Percentiles rank a stretch among this genome's conserved stretches.
Evolutionary conservation across 2,888 invertebrate genomes (phyloP).

Genomic region (Myopa testacea): DNA sequence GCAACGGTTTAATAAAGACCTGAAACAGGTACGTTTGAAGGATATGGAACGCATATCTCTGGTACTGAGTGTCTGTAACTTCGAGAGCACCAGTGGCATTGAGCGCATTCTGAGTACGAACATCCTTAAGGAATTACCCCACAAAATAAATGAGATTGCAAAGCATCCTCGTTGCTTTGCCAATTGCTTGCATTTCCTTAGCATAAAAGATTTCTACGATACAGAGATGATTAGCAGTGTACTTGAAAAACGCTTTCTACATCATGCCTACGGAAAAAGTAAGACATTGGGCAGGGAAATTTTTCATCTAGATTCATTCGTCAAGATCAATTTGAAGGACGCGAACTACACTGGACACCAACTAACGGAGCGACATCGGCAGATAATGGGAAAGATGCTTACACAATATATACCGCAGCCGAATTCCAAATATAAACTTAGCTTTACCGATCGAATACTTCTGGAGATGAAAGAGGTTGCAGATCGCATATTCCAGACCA

Average conservation of each 20-base stretch:
- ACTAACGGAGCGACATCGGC: constrained; percentile 69
- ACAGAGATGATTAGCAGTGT: constrained; percentile 72
- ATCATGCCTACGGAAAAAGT: constrained; percentile 71
- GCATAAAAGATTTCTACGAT: constrained; percentile 72
- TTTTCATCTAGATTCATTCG: constrained; percentile 73
- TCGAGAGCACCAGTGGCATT: constrained; percentile 69
- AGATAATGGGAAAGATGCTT: constrained; percentile 72
- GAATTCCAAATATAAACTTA: constrained; percentile 70
- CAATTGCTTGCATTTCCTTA: constrained; percentile 74
- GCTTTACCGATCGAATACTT: constrained; percentile 72
- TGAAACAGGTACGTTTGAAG: constrained; percentile 74
- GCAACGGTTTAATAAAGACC: constrained; percentile 69
- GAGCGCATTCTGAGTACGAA: constrained; percentile 69
- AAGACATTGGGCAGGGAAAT: constrained; percentile 72
- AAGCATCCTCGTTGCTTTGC: constrained; percentile 73
- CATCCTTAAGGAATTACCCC: constrained; percentile 70
- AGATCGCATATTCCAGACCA: constrained; percentile 69
- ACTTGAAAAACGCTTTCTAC: constrained; percentile 71
- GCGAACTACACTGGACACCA: constrained; percentile 70
- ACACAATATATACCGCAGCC: constrained; percentile 73
- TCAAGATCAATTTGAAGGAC: constrained; percentile 62
- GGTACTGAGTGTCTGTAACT: constrained; percentile 74
- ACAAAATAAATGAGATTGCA: constrained; percentile 72
- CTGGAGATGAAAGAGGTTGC: constrained; percentile 72
- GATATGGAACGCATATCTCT: constrained; percentile 80